Percentiles rank a stretch among this genome's conserved stretches.
phyloP scores from a whole-genome alignment of 2,797 vertebrate species.

The Dipus sagitta region DNA sequence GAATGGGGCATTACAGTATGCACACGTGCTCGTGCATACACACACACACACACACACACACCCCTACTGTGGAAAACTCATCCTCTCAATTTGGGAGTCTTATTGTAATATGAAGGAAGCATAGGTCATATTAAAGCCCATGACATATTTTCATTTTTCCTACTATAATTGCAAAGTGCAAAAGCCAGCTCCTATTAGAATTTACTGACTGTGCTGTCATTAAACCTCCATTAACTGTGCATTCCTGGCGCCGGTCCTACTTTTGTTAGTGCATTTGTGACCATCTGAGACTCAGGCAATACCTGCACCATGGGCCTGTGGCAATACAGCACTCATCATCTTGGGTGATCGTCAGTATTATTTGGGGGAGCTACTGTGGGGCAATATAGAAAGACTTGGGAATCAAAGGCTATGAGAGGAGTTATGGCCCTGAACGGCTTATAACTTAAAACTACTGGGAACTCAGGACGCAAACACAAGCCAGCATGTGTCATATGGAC shows the following conservation, averaged over 20 bases:
- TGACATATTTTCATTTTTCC: conserved; percentile 6
- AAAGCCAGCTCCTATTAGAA: not conserved
- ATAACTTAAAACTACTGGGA: not conserved
- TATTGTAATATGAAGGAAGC: conserved; percentile 58
- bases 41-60: conserved; percentile 56
- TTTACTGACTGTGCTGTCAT: not conserved
- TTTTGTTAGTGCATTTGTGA: not conserved
- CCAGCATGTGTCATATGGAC: not conserved
- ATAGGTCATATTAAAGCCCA: conserved; percentile 70
- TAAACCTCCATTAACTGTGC: not conserved
- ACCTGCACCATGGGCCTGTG: not conserved
- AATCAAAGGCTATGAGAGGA: not conserved
- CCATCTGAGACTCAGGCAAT: not conserved
- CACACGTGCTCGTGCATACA: not conserved
- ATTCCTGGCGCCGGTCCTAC: not conserved
- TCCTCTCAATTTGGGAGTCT: conserved; percentile 66
- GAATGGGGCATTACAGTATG: not conserved
- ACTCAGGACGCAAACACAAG: not conserved
- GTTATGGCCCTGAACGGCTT: not conserved
- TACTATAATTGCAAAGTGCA: not conserved
- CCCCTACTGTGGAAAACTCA: conserved; percentile 71
- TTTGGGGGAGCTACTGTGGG: not conserved
- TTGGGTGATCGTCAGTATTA: not conserved
- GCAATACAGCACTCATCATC: not conserved
- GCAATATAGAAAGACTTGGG: not conserved